These are phyloP conservation scores for Beaufortia kweichowensis DNA, from an alignment of 2,113 vertebrate species.

Conservation along the genomic window DNA sequence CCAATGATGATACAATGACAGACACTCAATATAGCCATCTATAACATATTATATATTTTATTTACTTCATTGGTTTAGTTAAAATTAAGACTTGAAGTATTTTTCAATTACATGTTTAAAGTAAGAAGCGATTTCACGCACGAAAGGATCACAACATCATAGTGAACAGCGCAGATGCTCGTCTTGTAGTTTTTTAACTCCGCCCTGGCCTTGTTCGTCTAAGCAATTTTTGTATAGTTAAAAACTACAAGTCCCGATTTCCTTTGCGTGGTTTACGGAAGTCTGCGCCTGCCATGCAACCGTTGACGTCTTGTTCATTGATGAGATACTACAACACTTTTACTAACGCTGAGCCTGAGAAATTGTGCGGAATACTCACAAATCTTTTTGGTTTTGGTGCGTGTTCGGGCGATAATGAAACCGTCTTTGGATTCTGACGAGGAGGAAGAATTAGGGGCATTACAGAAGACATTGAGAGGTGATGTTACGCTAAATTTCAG, in stretches of 20 bases:
- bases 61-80: background rate
- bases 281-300: conserved; percentile 8
- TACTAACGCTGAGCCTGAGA: background rate
- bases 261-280: conserved; percentile 47
- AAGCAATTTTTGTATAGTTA: no score
- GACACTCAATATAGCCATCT: no score
- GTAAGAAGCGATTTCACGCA: background rate
- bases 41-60: background rate
- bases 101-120: background rate
- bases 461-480: conserved; percentile 70
- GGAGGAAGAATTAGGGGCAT: conserved; percentile 63
- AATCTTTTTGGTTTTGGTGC: background rate
- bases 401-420: conserved; percentile 60
- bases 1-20: background rate
- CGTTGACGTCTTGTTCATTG: conserved; percentile 32
- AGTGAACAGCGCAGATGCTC: background rate
- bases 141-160: background rate
- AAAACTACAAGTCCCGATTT: conserved; percentile 35
- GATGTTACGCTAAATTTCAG: conserved; percentile 7
- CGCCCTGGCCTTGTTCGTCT: no score
- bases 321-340: background rate
- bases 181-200: conserved; percentile 45
- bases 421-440: conserved; percentile 65
- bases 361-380: background rate
- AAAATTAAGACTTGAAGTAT: background rate